Conservation (phyloP, 2,888 invertebrate species). For the Steinernema hermaphroditum region DNA sequence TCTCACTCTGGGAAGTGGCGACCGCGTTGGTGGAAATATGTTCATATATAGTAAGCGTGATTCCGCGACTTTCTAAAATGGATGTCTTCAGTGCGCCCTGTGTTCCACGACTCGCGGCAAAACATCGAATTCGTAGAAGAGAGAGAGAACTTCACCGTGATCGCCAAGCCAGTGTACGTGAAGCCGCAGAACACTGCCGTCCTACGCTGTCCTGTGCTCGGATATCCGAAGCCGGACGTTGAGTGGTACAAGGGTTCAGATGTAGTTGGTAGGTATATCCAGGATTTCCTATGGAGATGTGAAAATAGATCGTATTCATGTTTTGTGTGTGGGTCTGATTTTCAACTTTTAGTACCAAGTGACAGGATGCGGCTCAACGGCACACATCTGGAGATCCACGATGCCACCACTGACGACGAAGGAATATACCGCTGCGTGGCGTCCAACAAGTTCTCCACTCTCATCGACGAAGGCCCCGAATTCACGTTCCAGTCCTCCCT, state of each 20-base stretch:
- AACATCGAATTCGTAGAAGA: constrained; percentile 44
- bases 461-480: constrained; percentile 36
- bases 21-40: constrained; percentile 53
- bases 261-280: constrained; percentile 43
- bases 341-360: neutral
- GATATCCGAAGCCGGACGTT: constrained; percentile 53
- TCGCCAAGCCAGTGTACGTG: constrained; percentile 31
- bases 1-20: constrained; percentile 43
- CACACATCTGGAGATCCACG: constrained; percentile 39
- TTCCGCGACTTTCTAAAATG: neutral
- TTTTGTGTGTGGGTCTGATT: too few relatives aligned
- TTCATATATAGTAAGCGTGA: constrained; percentile 52
- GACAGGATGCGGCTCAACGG: neutral
- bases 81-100: constrained; percentile 49
- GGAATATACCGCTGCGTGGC: constrained; percentile 58
- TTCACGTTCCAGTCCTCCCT: neutral
- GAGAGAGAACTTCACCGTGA: constrained; percentile 34
- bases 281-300: neutral
- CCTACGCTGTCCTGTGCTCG: constrained; percentile 53
- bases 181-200: constrained; percentile 37
- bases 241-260: constrained; percentile 54
- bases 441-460: constrained; percentile 49
- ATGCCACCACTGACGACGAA: constrained; percentile 43
- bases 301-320: neutral
- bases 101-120: constrained; percentile 53